Evolutionary conservation across 92 coral and sea anemone genomes (phyloP), one percentile per base, ranked within the genome.

Genomic region (Epizoanthus rinbou): DNA sequence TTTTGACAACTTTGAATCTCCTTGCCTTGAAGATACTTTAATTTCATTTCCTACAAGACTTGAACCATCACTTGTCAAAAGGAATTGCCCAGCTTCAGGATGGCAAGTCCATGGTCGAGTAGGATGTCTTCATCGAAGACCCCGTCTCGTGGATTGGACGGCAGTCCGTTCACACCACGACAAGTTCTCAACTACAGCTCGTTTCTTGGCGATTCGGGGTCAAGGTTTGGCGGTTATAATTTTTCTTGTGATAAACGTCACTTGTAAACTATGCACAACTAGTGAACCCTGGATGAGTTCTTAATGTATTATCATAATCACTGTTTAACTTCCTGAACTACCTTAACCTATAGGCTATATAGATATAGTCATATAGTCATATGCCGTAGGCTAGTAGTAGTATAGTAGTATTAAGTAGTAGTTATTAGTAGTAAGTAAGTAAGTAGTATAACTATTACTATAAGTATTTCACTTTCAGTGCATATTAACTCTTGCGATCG

Each of bases 71-170:
- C 19, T 14, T 11, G 59, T 54, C 13, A 58, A 76, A 57, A 76
- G 19, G 15, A 58, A 10, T 19, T 66, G 64, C 4, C 22, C n/a
- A 39, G 13, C 6, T 57, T 65, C 25, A 64, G 13, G 21, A 92
- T 92, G 96, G 76, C 93, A 25, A 90, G 93, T 67, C 96, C 96
- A 19, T 92, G 96, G 96, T 75, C 93, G 52, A 87, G 87, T 25
- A 67, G 72, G 80, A 54, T 84, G 50, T 75, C 72, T 43, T 33
- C 56, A 33, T 52, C 69, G 5, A 87, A 85, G 50, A 86, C 83
- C 37, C 59, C 83, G 14, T 88, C 88, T 7, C 87, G 83, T 41
- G 71, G 80, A 6, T 56, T 73, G 31, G 90, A 89, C 33, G 59
- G 90, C 18, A 88, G 76, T 54, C 88, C 87, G 16, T 87, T 89